Evolutionary conservation across 2,888 invertebrate species (phyloP), one percentile per base, ranked within the genome.

Genomic region (Prosapia bicincta): DNA sequence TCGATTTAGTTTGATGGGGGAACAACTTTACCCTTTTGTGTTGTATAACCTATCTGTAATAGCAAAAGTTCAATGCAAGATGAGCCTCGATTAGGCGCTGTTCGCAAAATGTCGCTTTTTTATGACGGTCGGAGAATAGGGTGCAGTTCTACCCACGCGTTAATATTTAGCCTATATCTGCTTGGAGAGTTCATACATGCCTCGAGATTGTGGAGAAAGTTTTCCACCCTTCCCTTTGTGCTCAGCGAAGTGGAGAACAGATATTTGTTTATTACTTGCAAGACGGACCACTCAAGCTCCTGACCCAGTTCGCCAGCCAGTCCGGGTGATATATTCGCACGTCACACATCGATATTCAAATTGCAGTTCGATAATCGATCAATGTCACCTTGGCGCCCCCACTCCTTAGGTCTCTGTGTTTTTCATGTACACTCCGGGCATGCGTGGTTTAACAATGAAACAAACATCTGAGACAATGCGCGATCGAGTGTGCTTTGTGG

Each of bases 261-360:
- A n/a, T n/a, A n/a, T n/a, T n/a, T n/a, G n/a, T n/a, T n/a, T n/a
- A n/a, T 69, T 54, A 54, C 13, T n/a, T 54, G 20, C 13, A 10
- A 54, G 54, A 67, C 66, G 9, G 15, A 67, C 26, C 67, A 67
- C 25, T 26, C 15, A 7, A 26, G 26, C 67, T 67, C 10, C 32
- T 73, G 74, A 74, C 74, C 74, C 74, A 74, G 69, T 54, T 74
- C 69, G 68, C n/a, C n/a, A n/a, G n/a, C n/a, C n/a, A n/a, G 26
- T 26, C 23, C 54, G 71, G 30, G 38, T 54, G 74, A 74, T 69
- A 69, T 26, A 72, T 72, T 66, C 74, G 28, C 54, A 28, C 69
- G 74, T 74, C 74, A 74, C 68, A 69, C 20, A 54, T 28, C 26
- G 68, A 74, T 74, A 74, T 74, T 74, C 69, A 74, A 74, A 74